Evolutionary conservation across 2,113 vertebrate genomes (phyloP).

Genomic region (Cyanocitta stelleri): DNA sequence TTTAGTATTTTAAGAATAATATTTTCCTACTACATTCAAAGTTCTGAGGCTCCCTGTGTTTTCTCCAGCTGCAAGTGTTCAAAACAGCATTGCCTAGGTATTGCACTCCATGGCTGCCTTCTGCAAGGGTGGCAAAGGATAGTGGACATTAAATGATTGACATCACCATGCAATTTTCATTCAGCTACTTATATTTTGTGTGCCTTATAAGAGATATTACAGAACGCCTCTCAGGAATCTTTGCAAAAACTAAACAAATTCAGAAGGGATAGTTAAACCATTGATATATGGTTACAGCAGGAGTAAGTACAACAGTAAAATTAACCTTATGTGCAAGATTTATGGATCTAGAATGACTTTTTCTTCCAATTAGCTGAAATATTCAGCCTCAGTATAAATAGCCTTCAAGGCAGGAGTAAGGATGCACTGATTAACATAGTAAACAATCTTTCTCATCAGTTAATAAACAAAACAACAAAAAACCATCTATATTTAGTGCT

Average conservation of each 20-base stretch:
- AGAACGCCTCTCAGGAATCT: background rate
- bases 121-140: background rate
- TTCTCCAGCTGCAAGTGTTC: background rate
- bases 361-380: slow-evolving; percentile 53
- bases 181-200: background rate
- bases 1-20: background rate
- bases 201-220: background rate
- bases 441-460: slow-evolving; percentile 39
- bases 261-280: background rate
- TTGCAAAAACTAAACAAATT: background rate
- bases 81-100: background rate
- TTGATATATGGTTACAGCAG: slow-evolving; percentile 3
- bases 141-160: background rate
- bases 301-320: slow-evolving; percentile 25
- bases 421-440: slow-evolving; percentile 36
- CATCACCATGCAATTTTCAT: background rate
- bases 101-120: background rate
- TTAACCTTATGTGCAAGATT: slow-evolving; percentile 47
- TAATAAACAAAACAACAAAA: slow-evolving; percentile 49
- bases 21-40: background rate
- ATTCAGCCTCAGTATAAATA: slow-evolving; percentile 40
- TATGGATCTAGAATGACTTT: slow-evolving; percentile 7
- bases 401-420: slow-evolving; percentile 28
- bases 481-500: background rate
- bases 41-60: background rate